Evolutionary conservation across 2,113 vertebrate species (phyloP).

Genomic region (Plectropomus leopardus): DNA sequence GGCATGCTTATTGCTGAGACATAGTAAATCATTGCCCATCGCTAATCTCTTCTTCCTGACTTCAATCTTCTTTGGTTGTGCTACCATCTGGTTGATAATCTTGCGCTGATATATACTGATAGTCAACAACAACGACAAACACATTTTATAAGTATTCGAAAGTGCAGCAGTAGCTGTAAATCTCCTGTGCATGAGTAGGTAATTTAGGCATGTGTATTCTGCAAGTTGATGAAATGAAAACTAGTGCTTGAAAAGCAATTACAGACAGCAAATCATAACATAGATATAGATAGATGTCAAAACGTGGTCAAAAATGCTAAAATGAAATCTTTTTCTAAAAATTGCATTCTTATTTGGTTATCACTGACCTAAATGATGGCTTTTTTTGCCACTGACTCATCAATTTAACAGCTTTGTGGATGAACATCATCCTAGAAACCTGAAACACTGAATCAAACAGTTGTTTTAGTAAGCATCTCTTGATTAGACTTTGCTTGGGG

Average conservation of each 20-base stretch:
- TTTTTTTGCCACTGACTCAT: not conserved
- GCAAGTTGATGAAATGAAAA: not conserved
- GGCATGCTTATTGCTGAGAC: no score
- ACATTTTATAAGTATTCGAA: not conserved
- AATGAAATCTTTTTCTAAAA: not conserved
- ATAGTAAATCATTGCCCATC: no score
- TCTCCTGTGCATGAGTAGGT: not conserved
- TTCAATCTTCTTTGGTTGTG: no score
- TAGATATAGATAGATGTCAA: not conserved
- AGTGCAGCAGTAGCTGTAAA: not conserved
- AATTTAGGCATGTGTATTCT: not conserved
- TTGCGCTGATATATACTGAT: no score
- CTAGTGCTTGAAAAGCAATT: not conserved
- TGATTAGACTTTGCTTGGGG: conserved; percentile 58
- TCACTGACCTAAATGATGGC: not conserved
- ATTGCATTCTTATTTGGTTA: conserved; percentile 5
- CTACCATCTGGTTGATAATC: no score
- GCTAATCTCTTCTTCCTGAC: no score
- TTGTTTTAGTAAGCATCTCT: conserved; percentile 33
- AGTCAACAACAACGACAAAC: not conserved
- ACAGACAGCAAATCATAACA: not conserved
- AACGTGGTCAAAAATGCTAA: not conserved
- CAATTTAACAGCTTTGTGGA: not conserved
- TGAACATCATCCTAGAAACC: conserved; percentile 14
- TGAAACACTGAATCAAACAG: conserved; percentile 35